These are phyloP conservation scores for Notothenia coriiceps DNA, from an alignment of 2,113 vertebrate genomes.

Conservation along the genomic window DNA sequence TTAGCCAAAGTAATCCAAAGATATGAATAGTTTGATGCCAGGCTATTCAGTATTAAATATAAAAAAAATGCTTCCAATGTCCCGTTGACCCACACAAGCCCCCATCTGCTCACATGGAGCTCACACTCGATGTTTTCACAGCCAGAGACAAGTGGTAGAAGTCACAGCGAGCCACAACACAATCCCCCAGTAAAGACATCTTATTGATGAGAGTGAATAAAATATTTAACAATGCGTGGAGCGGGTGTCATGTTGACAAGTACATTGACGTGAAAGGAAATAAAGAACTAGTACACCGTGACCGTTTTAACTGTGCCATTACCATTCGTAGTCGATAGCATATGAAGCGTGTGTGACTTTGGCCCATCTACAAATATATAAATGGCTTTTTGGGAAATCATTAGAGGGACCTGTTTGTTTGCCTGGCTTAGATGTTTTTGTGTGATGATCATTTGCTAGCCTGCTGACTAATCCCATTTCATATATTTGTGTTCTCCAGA, in stretches of 20 bases:
- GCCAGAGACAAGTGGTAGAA: background rate
- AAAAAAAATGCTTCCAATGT: background rate
- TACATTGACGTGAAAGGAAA: constrained; percentile 16
- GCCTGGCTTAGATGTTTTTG: constrained; percentile 52
- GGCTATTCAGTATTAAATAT: too few relatives aligned
- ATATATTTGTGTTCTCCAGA: constrained; percentile 50
- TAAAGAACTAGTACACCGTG: constrained; percentile 31
- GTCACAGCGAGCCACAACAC: background rate
- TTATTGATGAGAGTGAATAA: constrained; percentile 25
- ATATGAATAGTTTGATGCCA: too few relatives aligned
- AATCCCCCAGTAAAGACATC: background rate
- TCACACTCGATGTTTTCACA: constrained; percentile 1
- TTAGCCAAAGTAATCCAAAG: background rate
- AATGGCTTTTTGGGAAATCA: constrained; percentile 69
- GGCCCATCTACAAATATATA: constrained; percentile 45
- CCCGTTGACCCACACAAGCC: background rate
- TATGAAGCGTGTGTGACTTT: constrained; percentile 27
- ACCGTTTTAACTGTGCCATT: constrained; percentile 37
- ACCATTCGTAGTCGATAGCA: constrained; percentile 37
- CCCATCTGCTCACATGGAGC: background rate
- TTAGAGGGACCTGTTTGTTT: constrained; percentile 64
- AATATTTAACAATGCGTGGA: constrained; percentile 15
- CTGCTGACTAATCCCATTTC: constrained; percentile 63
- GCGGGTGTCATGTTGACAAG: constrained; percentile 31
- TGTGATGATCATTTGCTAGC: constrained; percentile 47